phyloP scores from a whole-genome alignment of 2,797 vertebrate species.

The Acrocephalus scirpaceus region DNA sequence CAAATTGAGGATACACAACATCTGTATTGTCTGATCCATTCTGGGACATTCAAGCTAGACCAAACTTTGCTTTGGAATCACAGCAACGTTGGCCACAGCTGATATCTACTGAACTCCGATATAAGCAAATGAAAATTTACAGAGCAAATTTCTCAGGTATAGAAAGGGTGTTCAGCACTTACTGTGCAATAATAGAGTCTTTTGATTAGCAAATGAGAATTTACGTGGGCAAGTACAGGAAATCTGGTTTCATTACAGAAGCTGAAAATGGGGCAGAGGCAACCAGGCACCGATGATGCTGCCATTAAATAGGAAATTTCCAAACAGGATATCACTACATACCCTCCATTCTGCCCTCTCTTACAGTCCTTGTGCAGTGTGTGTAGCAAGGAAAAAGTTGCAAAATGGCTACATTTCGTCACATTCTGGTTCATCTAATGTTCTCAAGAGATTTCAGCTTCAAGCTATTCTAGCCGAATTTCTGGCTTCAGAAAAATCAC shows the following conservation, averaged over 20 bases:
- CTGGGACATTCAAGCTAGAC: background rate
- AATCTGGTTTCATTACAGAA: background rate
- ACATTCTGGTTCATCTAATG: background rate
- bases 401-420: background rate
- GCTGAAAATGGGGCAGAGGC: background rate
- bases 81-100: background rate
- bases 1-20: background rate
- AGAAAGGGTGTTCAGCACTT: background rate
- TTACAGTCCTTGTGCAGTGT: background rate
- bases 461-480: background rate
- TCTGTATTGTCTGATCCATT: background rate
- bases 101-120: background rate
- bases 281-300: background rate
- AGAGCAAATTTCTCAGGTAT: background rate
- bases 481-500: background rate
- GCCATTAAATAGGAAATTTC: background rate
- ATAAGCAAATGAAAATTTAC: background rate
- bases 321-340: background rate
- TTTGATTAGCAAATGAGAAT: background rate
- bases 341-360: background rate
- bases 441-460: background rate
- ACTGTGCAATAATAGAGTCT: background rate
- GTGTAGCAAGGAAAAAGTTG: background rate
- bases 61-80: background rate
- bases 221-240: background rate